phyloP scores from a whole-genome alignment of 2,888 invertebrate genomes.

The Orchesella flavescens region DNA sequence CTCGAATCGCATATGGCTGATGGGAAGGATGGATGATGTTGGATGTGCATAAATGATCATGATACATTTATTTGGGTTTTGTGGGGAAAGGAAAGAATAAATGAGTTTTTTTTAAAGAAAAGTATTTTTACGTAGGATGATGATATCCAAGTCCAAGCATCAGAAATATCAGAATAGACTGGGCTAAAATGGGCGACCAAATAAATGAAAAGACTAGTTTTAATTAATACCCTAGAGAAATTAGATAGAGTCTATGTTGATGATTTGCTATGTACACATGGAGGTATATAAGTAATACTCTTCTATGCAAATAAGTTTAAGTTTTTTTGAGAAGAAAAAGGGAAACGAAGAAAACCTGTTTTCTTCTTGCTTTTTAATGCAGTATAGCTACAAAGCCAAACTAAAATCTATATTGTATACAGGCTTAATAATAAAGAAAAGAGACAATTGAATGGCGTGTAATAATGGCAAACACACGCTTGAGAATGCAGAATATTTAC shows the following conservation, averaged over 20 bases:
- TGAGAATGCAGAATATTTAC: too few relatives aligned
- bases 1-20: conserved; percentile 4
- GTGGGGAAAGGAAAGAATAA: neutral
- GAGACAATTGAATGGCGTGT: neutral
- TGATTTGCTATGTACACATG: neutral
- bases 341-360: conserved; percentile 17
- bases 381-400: neutral
- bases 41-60: neutral
- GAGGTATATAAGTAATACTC: neutral
- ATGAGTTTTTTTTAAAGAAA: neutral
- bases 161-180: neutral
- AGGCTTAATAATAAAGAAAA: neutral
- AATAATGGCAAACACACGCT: too few relatives aligned
- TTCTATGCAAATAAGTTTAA: conserved; percentile 33
- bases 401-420: neutral
- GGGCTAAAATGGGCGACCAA: conserved; percentile 5
- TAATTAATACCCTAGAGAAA: conserved; percentile 53
- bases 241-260: conserved; percentile 15
- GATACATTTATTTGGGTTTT: neutral
- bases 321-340: conserved; percentile 23
- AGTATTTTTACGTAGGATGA: neutral
- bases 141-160: too few relatives aligned
- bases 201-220: conserved; percentile 22
- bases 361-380: conserved; percentile 9
- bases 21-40: neutral